Conservation (phyloP, 2,113 vertebrate species). For the Aspiorhynchus laticeps region DNA sequence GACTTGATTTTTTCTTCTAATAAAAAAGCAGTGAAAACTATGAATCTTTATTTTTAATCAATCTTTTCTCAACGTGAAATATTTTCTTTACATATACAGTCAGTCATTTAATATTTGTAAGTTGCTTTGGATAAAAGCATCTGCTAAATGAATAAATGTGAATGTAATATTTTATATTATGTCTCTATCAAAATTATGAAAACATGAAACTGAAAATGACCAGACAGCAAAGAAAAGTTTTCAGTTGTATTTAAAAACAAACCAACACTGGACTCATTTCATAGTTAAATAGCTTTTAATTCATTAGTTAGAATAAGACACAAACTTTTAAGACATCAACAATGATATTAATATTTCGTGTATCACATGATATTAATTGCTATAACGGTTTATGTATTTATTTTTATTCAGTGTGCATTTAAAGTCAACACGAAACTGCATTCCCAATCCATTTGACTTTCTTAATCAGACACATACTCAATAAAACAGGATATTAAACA, state of each 20-base stretch:
- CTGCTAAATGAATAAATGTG: too few relatives aligned
- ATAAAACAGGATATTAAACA: not conserved
- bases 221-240: not conserved
- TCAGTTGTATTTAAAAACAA: not conserved
- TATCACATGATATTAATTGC: not conserved
- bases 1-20: not conserved
- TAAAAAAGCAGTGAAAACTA: not conserved
- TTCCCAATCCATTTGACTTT: not conserved
- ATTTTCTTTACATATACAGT: not conserved
- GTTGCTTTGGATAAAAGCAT: too few relatives aligned
- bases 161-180: not conserved
- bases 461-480: not conserved
- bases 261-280: not conserved
- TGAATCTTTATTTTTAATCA: too few relatives aligned
- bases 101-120: too few relatives aligned
- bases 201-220: not conserved
- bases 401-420: not conserved
- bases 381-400: not conserved
- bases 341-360: not conserved
- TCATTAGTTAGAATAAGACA: slow-evolving; percentile 21
- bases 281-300: slow-evolving; percentile 28
- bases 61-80: not conserved
- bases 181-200: not conserved
- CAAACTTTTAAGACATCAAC: not conserved
- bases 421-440: slow-evolving; percentile 17